Evolutionary conservation across 2,113 vertebrate genomes (phyloP).

Genomic region (Loxodonta africana): DNA sequence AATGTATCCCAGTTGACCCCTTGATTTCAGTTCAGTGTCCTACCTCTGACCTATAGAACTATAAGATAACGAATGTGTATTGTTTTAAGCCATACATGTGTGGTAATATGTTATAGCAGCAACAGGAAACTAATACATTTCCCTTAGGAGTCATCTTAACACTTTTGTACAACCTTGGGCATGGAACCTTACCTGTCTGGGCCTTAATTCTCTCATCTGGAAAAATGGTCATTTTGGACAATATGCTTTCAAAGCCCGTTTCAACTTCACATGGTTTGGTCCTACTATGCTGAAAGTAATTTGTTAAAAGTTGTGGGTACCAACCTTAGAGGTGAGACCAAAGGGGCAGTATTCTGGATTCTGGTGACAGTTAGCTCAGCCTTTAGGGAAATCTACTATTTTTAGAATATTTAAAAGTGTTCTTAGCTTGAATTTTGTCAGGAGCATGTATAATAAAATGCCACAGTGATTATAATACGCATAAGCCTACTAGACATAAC

Average conservation of each 20-base stretch:
- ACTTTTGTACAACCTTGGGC: not conserved
- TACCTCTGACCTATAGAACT: not conserved
- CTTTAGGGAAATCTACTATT: conserved; percentile 5
- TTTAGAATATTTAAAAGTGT: not conserved
- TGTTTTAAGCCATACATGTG: not conserved
- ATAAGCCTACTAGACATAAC: conserved; percentile 31
- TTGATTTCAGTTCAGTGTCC: not conserved
- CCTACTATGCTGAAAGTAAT: conserved; percentile 47
- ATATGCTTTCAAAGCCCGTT: not conserved
- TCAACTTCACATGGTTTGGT: not conserved
- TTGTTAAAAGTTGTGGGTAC: conserved; percentile 72
- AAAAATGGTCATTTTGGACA: not conserved
- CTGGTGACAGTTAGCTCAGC: conserved; percentile 16
- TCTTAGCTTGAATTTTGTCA: conserved; percentile 59
- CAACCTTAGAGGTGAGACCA: not conserved
- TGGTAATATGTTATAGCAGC: not conserved
- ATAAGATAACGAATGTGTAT: not conserved
- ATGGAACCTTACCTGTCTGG: not conserved
- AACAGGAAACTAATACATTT: not conserved
- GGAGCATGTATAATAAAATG: conserved; percentile 50
- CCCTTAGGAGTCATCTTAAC: not conserved
- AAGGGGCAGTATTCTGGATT: not conserved
- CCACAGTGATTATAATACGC: conserved; percentile 59
- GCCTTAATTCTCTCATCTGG: conserved; percentile 9
- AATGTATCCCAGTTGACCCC: not conserved